Conservation (phyloP, 1,140 invertebrate genomes). For the Archegozetes longisetosus region DNA sequence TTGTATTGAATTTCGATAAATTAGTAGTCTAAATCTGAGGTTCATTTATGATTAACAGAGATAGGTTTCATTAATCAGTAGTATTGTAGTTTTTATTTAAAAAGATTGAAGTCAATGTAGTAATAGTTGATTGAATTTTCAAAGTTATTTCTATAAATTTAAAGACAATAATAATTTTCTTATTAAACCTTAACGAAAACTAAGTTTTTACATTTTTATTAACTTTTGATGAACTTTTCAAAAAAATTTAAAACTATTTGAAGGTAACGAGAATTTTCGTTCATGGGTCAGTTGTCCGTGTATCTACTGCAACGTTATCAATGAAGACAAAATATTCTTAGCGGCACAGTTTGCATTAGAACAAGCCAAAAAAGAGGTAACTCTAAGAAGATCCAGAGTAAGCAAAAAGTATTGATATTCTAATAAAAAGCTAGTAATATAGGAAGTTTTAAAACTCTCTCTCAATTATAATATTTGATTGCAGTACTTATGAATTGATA, state of each 20-base stretch:
- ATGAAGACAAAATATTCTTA: background rate
- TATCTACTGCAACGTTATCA: background rate
- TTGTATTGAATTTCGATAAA: too few relatives aligned
- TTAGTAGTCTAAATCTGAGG: too few relatives aligned
- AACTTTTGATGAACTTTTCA: background rate
- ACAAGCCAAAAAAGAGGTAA: background rate
- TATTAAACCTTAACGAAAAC: background rate
- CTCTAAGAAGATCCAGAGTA: background rate
- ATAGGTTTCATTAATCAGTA: background rate
- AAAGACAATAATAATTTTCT: background rate
- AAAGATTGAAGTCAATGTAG: too few relatives aligned
- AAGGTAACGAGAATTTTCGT: background rate
- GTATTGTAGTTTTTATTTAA: background rate
- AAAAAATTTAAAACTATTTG: background rate
- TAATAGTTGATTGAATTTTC: background rate
- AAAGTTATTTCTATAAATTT: background rate
- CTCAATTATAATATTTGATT: too few relatives aligned
- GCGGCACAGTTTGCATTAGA: background rate
- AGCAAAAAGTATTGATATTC: too few relatives aligned
- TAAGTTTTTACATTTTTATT: background rate
- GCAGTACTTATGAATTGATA: too few relatives aligned
- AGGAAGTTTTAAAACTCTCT: too few relatives aligned
- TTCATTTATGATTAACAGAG: too few relatives aligned
- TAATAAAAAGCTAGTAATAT: too few relatives aligned
- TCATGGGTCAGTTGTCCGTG: background rate